Base-by-base conservation (phyloP, 2,113 vertebrate species). In the Nansenia antarctica region DNA sequence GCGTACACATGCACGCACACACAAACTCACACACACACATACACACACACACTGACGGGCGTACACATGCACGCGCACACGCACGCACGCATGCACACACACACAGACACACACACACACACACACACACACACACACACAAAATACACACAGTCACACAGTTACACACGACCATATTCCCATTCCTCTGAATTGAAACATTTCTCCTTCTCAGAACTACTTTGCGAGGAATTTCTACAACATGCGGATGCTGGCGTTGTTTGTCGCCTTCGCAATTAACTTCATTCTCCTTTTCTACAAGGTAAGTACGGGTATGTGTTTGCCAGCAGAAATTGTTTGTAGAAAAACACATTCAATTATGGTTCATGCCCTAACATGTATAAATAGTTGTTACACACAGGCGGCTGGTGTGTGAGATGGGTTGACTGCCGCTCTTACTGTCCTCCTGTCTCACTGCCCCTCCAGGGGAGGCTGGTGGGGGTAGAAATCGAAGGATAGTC, bases 281-380 rank as follows among this genome's bases (percentile, higher is more conserved):
- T 99, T 99, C 85, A 97, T 99, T 79, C 91, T 99, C 31, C 95
- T 99, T 45, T 98, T 99, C 78, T 99, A 96, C 77, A 99, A 98
- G 95, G 97, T 97, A 85, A 87, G 79, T 53, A 37, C 31, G 37
- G 26, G 7, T 6, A 29, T 32, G 9, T 63, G 20, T 54, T 9
- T 58, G 27, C 65, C 15, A 29, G 5, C 5, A n/a, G 42, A 47
- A 30, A 22, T 64, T 1, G 22, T 49, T 42, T 69, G 29, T 34
- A 24, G 8, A 20, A 5, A 24, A n/a, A n/a, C 55, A 18, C 15
- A n/a, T 18, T 39, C 14, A 20, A 3, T 39, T 27, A 18, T 11
- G 26, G 9, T 27, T 58, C 12, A 15, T 47, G 3, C 12, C 35
- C 9, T 8, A 20, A 11, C 27, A 29, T 12, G 14, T 45, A 12